Evolutionary conservation across 2,888 invertebrate genomes (phyloP).

Genomic region (Chaetoderma sp.): DNA sequence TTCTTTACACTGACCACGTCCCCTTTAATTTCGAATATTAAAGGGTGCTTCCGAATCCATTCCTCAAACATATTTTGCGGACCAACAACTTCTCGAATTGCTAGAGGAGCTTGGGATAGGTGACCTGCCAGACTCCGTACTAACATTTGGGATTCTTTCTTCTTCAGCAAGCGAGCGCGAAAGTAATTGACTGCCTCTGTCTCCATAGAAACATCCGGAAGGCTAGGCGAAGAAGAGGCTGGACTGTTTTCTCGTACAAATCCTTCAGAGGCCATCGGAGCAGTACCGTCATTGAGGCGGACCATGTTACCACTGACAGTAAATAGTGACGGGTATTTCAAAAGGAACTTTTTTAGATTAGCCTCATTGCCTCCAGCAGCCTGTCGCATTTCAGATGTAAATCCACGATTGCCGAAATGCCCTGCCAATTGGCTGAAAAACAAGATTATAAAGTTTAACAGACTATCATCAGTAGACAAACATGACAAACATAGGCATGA

Average conservation of each 20-base stretch:
- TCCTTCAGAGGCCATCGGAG: conserved; percentile 60
- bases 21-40: conserved; percentile 68
- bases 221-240: conserved; percentile 53
- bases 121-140: conserved; percentile 96
- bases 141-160: conserved; percentile 96
- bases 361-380: conserved; percentile 87
- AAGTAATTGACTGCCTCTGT: conserved; percentile 98
- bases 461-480: no score
- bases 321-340: conserved; percentile 96
- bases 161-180: conserved; percentile 90
- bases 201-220: conserved; percentile 73
- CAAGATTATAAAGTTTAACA: no score
- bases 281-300: conserved; percentile 63
- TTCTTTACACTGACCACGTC: conserved; percentile 66
- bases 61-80: conserved; percentile 68
- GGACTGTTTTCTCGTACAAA: conserved; percentile 62
- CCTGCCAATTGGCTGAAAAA: conserved; percentile 99
- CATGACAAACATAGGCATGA: no score
- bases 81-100: conserved; percentile 79
- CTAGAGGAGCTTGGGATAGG: conserved; percentile 94
- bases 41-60: conserved; percentile 67
- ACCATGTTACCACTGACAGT: conserved; percentile 79
- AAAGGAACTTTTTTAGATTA: conserved; percentile 95
- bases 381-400: conserved; percentile 93
- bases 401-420: conserved; percentile 98